These are phyloP conservation scores for Heterotilapia buettikoferi DNA, from an alignment of 2,113 vertebrate species.

Conservation along the genomic window DNA sequence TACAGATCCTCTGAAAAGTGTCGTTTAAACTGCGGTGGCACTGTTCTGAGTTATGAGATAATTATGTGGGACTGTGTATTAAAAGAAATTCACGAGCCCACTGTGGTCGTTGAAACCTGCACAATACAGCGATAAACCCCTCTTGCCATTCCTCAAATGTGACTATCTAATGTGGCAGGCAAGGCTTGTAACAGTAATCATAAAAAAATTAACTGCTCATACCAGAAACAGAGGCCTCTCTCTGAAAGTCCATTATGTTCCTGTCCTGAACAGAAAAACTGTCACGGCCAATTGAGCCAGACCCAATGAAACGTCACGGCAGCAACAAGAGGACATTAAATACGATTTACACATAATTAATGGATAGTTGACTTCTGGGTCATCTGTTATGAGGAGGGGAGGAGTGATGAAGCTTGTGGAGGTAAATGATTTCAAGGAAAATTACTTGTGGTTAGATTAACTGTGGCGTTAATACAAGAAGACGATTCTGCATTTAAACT, in stretches of 20 bases:
- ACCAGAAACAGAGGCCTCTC: not conserved
- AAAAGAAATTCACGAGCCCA: not conserved
- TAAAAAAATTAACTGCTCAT: conserved; percentile 41
- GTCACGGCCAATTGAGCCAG: conserved; percentile 25
- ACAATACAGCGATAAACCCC: not conserved
- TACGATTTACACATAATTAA: conserved; percentile 10
- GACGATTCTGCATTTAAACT: not conserved
- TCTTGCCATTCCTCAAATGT: not conserved
- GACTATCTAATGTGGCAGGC: not conserved
- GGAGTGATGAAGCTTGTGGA: not conserved
- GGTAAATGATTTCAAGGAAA: not conserved
- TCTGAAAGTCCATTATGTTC: conserved; percentile 34
- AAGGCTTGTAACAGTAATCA: conserved; percentile 18
- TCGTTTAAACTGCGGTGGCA: not conserved
- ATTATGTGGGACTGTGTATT: not conserved
- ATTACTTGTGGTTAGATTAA: not conserved
- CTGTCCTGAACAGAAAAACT: not conserved
- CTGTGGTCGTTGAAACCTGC: not conserved
- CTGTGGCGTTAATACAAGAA: not conserved
- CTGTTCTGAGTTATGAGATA: not conserved
- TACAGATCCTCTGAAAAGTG: not conserved
- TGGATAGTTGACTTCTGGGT: not conserved
- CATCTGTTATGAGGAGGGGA: not conserved
- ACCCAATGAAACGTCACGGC: not conserved
- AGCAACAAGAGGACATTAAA: conserved; percentile 20